Conservation (phyloP, 2,113 vertebrate species). For the Myocastor coypus region DNA sequence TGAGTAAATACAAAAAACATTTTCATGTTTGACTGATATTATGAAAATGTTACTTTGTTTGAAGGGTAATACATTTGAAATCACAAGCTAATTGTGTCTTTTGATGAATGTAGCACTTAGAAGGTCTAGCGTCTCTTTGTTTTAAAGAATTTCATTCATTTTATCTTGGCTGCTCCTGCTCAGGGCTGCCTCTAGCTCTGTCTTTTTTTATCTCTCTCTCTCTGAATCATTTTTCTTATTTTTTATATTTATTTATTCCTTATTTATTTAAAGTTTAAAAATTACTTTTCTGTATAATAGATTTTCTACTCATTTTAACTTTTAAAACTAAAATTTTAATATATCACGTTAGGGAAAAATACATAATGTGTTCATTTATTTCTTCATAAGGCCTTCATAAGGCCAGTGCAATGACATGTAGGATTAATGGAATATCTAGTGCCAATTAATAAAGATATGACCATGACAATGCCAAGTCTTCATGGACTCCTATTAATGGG, state of each 20-base stretch:
- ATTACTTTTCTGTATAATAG: neutral
- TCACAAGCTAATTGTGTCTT: neutral
- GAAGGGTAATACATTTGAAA: neutral
- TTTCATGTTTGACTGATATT: neutral
- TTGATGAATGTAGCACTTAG: neutral
- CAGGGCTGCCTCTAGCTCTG: neutral
- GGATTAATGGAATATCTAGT: neutral
- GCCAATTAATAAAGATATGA: neutral
- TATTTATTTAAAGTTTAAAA: neutral
- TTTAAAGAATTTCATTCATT: neutral
- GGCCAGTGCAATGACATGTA: neutral
- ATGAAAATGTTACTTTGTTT: neutral
- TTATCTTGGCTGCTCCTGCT: too few species aligned
- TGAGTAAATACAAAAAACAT: neutral
- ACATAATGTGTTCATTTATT: neutral
- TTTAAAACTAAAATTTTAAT: constrained; percentile 30
- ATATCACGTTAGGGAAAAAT: neutral
- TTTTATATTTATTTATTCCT: neutral
- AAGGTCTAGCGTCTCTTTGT: neutral
- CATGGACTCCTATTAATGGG: neutral
- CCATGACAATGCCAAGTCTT: neutral
- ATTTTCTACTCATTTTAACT: neutral
- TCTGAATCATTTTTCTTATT: neutral
- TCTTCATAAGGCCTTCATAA: neutral
- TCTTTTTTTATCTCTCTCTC: neutral